These are phyloP conservation scores for Dendroctonus ponderosae DNA, from an alignment of 1,140 invertebrate species.

Conservation along the genomic window DNA sequence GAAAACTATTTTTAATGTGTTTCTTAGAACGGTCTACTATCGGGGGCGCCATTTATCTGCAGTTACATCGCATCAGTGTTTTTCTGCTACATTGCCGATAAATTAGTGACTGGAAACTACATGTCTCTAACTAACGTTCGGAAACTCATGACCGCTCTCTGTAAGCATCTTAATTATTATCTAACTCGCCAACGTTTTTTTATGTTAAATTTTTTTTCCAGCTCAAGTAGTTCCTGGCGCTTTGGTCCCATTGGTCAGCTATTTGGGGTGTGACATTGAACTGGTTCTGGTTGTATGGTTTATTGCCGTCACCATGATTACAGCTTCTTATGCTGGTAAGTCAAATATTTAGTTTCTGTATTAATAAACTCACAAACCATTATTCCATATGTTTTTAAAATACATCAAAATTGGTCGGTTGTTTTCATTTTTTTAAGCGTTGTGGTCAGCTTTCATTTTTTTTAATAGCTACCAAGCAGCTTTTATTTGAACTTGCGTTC, in stretches of 20 bases:
- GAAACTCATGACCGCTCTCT: conserved; percentile 66
- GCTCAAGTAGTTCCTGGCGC: conserved; percentile 71
- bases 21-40: conserved; percentile 63
- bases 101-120: conserved; percentile 58
- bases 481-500: too few species aligned
- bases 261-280: conserved; percentile 62
- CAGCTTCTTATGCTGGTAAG: conserved; percentile 64
- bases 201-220: conserved; percentile 28
- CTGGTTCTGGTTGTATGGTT: conserved; percentile 66
- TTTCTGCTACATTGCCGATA: conserved; percentile 70
- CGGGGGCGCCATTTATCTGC: conserved; percentile 66
- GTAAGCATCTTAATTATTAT: conserved; percentile 34
- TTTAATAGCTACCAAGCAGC: too few species aligned
- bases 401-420: not conserved
- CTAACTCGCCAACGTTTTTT: not conserved
- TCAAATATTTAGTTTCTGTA: not conserved
- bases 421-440: not conserved
- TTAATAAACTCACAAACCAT: not conserved
- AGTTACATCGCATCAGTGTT: conserved; percentile 69
- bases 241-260: conserved; percentile 64
- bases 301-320: conserved; percentile 68
- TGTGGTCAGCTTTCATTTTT: too few species aligned
- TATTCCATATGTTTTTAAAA: not conserved
- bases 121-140: conserved; percentile 64
- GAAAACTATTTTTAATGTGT: not conserved